phyloP scores from a whole-genome alignment of 1,140 invertebrate species.

The Drosophila sp. region DNA sequence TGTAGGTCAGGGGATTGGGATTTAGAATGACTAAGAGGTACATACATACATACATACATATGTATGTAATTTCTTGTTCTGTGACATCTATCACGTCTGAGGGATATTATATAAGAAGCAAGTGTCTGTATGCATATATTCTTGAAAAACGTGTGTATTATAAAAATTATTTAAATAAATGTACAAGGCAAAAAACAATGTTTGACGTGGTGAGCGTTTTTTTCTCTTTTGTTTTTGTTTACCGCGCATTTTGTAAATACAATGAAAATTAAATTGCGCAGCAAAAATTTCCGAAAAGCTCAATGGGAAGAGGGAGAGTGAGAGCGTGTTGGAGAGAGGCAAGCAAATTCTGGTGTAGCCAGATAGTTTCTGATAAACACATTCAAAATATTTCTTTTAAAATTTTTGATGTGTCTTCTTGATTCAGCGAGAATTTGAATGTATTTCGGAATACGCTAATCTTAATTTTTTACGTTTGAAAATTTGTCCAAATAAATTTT shows the following conservation, averaged over 20 bases:
- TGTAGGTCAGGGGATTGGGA: slow-evolving; percentile 36
- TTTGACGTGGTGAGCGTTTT: slow-evolving; percentile 57
- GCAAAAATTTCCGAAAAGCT: slow-evolving; percentile 55
- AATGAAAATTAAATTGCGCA: slow-evolving; percentile 78
- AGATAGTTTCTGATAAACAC: neutral
- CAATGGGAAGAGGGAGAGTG: slow-evolving; percentile 7
- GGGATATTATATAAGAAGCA: slow-evolving; percentile 42
- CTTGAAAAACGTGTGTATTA: slow-evolving; percentile 47
- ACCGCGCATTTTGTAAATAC: slow-evolving; percentile 76
- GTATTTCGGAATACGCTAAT: no score
- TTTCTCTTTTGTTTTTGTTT: slow-evolving; percentile 63
- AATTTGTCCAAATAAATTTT: no score
- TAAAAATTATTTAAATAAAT: slow-evolving; percentile 66
- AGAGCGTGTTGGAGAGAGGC: slow-evolving; percentile 14
- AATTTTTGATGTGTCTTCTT: neutral
- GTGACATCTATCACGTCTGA: slow-evolving; percentile 31
- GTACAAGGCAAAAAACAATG: slow-evolving; percentile 50
- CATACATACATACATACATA: no score
- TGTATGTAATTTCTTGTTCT: slow-evolving; percentile 11
- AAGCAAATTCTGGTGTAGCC: neutral
- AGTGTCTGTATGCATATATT: slow-evolving; percentile 19
- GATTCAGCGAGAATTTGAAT: neutral
- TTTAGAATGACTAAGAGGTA: neutral
- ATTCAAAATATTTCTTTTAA: neutral
- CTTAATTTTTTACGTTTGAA: no score